phyloP scores from a whole-genome alignment of 2,888 invertebrate genomes.

The Sphaeridia pumilis region DNA sequence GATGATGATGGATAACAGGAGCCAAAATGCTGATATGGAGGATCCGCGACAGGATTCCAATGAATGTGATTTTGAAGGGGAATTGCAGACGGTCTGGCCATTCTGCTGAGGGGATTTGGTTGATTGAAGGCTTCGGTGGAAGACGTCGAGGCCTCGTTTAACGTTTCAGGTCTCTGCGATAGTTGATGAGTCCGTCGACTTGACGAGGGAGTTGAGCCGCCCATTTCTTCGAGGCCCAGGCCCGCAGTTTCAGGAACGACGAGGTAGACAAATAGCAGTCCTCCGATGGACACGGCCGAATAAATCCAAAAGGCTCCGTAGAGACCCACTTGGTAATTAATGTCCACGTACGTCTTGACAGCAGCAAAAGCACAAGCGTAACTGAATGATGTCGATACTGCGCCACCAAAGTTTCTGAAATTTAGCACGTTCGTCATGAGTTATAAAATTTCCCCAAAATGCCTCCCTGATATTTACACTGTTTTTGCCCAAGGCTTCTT shows the following conservation, averaged over 20 bases:
- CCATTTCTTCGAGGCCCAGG: conserved; percentile 77
- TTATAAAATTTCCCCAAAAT: no score
- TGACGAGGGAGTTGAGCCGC: conserved; percentile 40
- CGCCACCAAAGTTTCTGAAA: conserved; percentile 75
- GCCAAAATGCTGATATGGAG: background rate
- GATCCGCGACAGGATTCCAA: conserved; percentile 10
- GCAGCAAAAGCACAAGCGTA: conserved; percentile 76
- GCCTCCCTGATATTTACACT: background rate
- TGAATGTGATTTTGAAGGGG: conserved; percentile 6
- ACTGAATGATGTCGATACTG: conserved; percentile 73
- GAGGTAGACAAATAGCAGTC: conserved; percentile 70
- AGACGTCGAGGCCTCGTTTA: no score
- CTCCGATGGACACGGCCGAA: conserved; percentile 65
- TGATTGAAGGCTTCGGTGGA: background rate
- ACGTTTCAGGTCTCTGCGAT: background rate
- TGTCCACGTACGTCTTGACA: conserved; percentile 75
- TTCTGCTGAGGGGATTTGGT: conserved; percentile 11
- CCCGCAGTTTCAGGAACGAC: conserved; percentile 87
- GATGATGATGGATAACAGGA: background rate
- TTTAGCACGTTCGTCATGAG: background rate
- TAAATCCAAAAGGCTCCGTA: conserved; percentile 83
- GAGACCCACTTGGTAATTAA: conserved; percentile 59
- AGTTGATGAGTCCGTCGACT: background rate
- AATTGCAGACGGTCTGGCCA: conserved; percentile 1
- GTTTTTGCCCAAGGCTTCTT: no score